Base-by-base conservation (phyloP, 2,113 vertebrate species). In the Benitochromis conjunctus region DNA sequence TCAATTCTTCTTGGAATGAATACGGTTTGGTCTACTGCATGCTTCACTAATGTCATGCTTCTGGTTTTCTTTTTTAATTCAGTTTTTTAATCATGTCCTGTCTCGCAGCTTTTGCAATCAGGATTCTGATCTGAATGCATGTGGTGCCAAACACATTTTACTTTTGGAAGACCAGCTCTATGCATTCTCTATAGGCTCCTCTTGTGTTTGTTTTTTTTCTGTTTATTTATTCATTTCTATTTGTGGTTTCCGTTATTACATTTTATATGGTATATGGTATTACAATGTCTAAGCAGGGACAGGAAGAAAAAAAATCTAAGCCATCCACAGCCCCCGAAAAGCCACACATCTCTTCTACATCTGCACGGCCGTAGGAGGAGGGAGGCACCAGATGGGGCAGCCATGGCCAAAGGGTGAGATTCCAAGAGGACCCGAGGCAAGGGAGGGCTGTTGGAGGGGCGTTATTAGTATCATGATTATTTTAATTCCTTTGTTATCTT, bases 1-100 rank as follows among this genome's bases (percentile, higher is more conserved):
- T 41, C 0, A 0, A 5, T 69, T 21, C 41, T 69, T 21, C 62
- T 43, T 69, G 36, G 1, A 24, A 69, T 41, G 12, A 64, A 38
- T 64, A 64, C 31, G 38, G 60, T 64, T 64, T 64, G 34, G 10
- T 64, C 19, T 7, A 38, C 34, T 3, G 2, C 60, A 38, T 64
- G 34, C 0, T 64, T 64, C 60, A 13, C 60, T 64, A 64, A 64
- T 36, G 60, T 5, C 0, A n/a, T 64, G n/a, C 36, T 2, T 0
- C 6, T 1, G 26, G 2, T 29, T 29, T 29, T 29, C 4, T 29
- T 29, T 29, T 29, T 29, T 4, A 29, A 29, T 7, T 64, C 3
- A 7, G 6, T 64, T 31, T 64, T 64, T 0, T 0, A 6, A n/a
- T 0, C 7, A 38, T 64, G 60, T 0, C 19, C 60, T 64, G 11